Evolutionary conservation across 1,140 invertebrate species (phyloP), one percentile per base, ranked within the genome.

Genomic region (Rhizoglyphus robini): DNA sequence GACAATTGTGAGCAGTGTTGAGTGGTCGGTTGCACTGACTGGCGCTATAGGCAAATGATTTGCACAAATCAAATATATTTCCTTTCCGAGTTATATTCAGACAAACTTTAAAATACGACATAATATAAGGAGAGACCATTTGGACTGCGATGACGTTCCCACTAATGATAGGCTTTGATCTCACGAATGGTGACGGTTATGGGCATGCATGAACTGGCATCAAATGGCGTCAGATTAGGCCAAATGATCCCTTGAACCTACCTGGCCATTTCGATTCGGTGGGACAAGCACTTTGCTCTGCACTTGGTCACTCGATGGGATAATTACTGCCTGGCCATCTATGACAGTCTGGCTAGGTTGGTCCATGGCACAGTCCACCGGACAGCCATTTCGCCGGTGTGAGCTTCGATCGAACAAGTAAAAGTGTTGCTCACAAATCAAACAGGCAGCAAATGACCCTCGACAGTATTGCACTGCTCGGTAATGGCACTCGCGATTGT

Each of bases 171-270:
- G 51, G 51, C 51, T 54, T 54, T 54, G 51, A 54, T 54, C 51
- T 54, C 51, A 54, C 51, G 51, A 54, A 54, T 54, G 51, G 51
- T 23, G 51, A 54, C 51, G 51, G 51, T 54, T 54, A 23, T 54
- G 51, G 51, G 51, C 51, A 54, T 54, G 51, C 51, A 54, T 54
- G 51, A 54, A 54, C 20, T 54, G 51, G 8, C 51, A 54, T 54
- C 51, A 54, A 54, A 54, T 54, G 51, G 51, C 51, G 51, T 54
- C 51, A 54, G 51, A 54, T 54, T 54, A 54, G 51, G 51, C 51
- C 51, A 54, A 54, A 54, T 54, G 51, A 54, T 54, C 8, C 51
- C 23, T 20, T 25, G 36, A 11, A 15, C 8, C 31, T 8, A 54
- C 51, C 51, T 54, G 20, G 51, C 51, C 20, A 54, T 54, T 54